Percentiles rank a stretch among this genome's conserved stretches.
Evolutionary conservation across 2,113 vertebrate species (phyloP).

Genomic region (Terrapene triunguis): DNA sequence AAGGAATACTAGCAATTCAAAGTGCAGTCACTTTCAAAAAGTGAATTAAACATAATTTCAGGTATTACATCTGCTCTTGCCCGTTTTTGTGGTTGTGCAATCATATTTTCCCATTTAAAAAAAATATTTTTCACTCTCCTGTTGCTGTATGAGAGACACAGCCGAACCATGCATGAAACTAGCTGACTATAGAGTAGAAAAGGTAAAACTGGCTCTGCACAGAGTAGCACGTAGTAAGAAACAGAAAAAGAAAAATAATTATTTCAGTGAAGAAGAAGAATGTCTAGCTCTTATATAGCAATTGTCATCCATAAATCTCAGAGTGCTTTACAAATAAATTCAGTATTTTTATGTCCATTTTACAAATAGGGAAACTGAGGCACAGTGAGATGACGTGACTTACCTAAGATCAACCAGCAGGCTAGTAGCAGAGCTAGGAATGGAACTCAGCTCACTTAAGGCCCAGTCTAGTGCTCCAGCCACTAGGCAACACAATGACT

Average conservation of each 20-base stretch:
- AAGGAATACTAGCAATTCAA: not conserved
- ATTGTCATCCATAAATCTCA: not conserved
- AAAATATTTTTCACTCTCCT: not conserved
- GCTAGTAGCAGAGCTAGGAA: not conserved
- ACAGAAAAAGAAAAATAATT: not conserved
- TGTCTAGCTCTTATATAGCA: not conserved
- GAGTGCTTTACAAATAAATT: not conserved
- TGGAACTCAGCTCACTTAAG: not conserved
- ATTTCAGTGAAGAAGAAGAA: not conserved
- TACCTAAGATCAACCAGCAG: not conserved
- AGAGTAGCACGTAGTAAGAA: not conserved
- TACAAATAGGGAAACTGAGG: not conserved
- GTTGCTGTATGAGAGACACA: not conserved
- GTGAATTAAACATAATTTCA: not conserved
- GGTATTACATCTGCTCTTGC: not conserved
- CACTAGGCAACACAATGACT: not conserved
- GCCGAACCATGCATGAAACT: not conserved
- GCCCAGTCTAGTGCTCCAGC: not conserved
- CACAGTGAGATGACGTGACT: not conserved
- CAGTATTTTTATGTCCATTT: not conserved
- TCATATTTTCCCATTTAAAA: not conserved
- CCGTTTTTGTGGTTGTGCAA: not conserved
- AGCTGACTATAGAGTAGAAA: not conserved
- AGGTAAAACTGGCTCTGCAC: not conserved
- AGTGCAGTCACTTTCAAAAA: not conserved